Base-by-base conservation (phyloP, 2,888 invertebrate genomes). In the Diarsia rubi region DNA sequence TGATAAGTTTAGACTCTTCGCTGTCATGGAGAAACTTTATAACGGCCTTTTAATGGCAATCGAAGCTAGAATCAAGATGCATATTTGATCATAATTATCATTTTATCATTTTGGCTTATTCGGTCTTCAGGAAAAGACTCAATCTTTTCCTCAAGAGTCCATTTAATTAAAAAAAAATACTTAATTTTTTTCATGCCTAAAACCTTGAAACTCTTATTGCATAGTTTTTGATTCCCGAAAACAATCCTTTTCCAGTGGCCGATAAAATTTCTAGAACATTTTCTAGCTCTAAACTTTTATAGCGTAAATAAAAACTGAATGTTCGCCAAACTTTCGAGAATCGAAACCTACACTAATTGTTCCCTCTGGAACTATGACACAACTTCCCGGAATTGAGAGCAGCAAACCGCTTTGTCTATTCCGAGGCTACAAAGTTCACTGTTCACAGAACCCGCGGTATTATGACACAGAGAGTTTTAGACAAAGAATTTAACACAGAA, bases 341-440 rank as follows among this genome's bases (percentile, higher is more conserved):
- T 66, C 27, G 47, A 66, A n/a, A 75, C 57, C 37, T 8, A 14
- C 14, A 49, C 8, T 57, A 57, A 31, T 42, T 49, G 73, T 75
- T 49, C 66, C n/a, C 72, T 47, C 44, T 57, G 54, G 45, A 73
- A 74, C 45, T 64, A 54, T 45, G 14, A 37, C 19, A 24, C n/a
- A 73, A 49, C 27, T 49, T 75, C 42, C 19, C 21, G 47, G 47
- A 66, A 75, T 27, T 19, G 42, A 31, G 37, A n/a, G 6, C 42
- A 27, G 73, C 19, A 73, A 73, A 74, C 73, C 2, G 66, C 59
- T 67, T 67, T 67, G 57, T 75, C 59, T 21, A 24, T 60, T 59
- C 24, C 59, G n/a, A 74, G 27, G 49, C 31, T 31, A 49, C 44
- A 67, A 47, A 75, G 27, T 62, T 62, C 14, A 45, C 14, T 45